Base-by-base conservation (phyloP, 2,113 vertebrate genomes). In the Atherinomorus stipes region DNA sequence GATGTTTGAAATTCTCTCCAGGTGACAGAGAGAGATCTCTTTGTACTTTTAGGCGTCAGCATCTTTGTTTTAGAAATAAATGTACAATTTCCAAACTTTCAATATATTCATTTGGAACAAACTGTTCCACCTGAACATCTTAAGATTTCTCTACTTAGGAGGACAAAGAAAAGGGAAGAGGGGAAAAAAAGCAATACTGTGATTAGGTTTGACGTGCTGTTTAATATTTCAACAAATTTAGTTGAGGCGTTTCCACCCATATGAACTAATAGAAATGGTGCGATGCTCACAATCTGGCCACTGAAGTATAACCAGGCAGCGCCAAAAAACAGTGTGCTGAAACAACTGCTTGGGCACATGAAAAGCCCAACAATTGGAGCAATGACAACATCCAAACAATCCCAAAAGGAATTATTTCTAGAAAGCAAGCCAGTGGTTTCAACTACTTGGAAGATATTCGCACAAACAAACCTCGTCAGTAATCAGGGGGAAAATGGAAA, bases 151-250 rank as follows among this genome's bases (percentile, higher is more conserved):
- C 38, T 73, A 37, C 12, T 2, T 44, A 0, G 19, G 34, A 28
- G 51, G 0, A 26, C 10, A 23, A 34, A 60, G 21, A 52, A 34
- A 72, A 52, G 23, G 28, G 28, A 4, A 7, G 7, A 31, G 28
- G 7, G 7, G 7, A 31, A 7, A 31, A 7, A 7, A 7, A 31
- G 28, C 28, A 7, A 31, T 7, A 4, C 7, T 1, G 31, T 15
- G 71, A 57, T 76, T 79, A n/a, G 54, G 21, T 74, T 71, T 60
- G 34, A 37, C 16, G 42, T 51, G 1, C 50, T 54, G 15, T 52
- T 49, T 12, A 54, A 57, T 60, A 57, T 75, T 79, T 74, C 37
- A 78, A 8, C 40, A 10, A 61, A 51, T 78, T n/a, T 16, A 57
- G 42, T 49, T 47, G 42, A 28, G 25, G 12, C 38, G 4, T 53